Evolutionary conservation across 2,888 invertebrate species (phyloP).

Genomic region (Pachycephus smyrnensis): DNA sequence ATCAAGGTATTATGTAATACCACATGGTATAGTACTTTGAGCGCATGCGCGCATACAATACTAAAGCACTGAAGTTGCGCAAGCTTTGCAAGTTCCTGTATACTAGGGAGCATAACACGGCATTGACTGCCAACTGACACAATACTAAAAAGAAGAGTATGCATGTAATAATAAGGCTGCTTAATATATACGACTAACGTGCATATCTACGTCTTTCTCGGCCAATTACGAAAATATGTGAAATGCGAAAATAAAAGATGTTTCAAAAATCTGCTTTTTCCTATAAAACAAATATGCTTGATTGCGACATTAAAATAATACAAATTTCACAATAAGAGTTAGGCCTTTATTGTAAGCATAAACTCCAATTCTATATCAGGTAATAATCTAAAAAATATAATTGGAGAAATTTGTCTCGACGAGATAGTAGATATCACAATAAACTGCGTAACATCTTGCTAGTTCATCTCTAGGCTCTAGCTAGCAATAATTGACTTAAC

Average conservation of each 20-base stretch:
- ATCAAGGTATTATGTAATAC: neutral
- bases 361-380: too few relatives aligned
- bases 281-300: neutral
- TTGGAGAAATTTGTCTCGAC: neutral
- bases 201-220: neutral
- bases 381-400: too few relatives aligned
- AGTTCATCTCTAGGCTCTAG: neutral
- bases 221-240: neutral
- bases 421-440: neutral
- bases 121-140: neutral
- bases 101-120: neutral
- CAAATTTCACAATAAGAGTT: neutral
- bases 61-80: neutral
- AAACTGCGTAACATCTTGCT: neutral
- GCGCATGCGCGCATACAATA: neutral
- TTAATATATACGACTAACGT: neutral
- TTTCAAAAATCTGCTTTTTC: neutral
- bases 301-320: neutral
- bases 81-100: neutral
- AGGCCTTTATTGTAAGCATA: too few relatives aligned
- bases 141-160: neutral
- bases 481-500: slow-evolving; percentile 28
- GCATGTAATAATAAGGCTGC: neutral
- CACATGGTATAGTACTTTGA: neutral
- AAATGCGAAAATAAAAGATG: neutral